Percentiles rank a stretch among this genome's conserved stretches.
phyloP scores from a whole-genome alignment of 2,888 invertebrate genomes.

The Troides oblongomaculatus region DNA sequence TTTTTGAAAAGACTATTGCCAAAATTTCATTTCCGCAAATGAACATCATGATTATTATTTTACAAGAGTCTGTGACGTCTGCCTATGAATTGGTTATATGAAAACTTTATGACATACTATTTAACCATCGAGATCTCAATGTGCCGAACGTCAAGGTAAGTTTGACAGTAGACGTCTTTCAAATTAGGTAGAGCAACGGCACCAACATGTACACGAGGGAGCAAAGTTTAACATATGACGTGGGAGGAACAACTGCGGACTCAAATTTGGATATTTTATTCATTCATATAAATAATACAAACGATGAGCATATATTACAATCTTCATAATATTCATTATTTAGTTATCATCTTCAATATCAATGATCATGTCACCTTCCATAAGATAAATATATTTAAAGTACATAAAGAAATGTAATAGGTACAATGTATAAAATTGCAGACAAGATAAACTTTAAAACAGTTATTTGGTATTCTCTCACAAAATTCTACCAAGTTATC shows the following conservation, averaged over 20 bases:
- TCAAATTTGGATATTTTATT: neutral
- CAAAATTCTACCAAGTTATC: no score
- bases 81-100: neutral
- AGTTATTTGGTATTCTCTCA: no score
- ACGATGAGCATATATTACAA: no score
- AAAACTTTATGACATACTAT: neutral
- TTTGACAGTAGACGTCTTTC: slow-evolving; percentile 13
- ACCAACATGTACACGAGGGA: slow-evolving; percentile 3
- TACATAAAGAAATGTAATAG: no score
- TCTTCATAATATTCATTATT: no score
- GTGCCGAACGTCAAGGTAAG: neutral
- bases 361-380: no score
- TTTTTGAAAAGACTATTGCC: no score
- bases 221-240: slow-evolving; percentile 2
- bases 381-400: no score
- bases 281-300: no score
- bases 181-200: slow-evolving; percentile 3
- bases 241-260: neutral
- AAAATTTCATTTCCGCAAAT: neutral
- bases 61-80: neutral
- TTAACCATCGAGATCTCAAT: slow-evolving; percentile 5
- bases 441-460: no score
- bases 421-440: no score
- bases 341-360: no score
- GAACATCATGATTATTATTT: neutral